These are phyloP conservation scores for Montipora efflorescens DNA, from an alignment of 64 coral and sea anemone genomes.

Conservation along the genomic window DNA sequence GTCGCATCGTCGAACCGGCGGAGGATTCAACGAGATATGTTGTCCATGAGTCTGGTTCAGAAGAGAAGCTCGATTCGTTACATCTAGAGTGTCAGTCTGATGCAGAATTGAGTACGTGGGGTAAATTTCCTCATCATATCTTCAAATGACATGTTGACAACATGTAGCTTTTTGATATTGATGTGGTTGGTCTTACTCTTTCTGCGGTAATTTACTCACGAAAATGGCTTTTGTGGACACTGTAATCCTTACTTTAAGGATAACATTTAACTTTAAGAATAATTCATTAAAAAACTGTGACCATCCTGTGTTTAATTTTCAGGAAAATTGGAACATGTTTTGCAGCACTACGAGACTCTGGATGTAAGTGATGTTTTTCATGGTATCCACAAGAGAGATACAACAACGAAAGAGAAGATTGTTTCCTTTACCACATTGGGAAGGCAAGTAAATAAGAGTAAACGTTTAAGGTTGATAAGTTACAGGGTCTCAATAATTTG, in stretches of 20 bases:
- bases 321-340: constrained; percentile 68
- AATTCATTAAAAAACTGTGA: neutral
- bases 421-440: constrained; percentile 89
- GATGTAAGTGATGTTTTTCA: constrained; percentile 66
- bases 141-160: too few species aligned
- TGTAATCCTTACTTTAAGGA: too few species aligned
- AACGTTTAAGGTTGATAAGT: too few species aligned
- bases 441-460: constrained; percentile 37
- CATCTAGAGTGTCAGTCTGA: too few species aligned
- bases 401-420: constrained; percentile 66
- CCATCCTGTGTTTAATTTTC: neutral
- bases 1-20: too few species aligned
- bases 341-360: constrained; percentile 77
- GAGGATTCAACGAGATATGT: too few species aligned
- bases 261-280: neutral
- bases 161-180: too few species aligned
- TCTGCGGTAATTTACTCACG: too few species aligned
- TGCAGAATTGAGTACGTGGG: neutral
- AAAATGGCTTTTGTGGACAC: neutral
- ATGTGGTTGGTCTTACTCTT: too few species aligned
- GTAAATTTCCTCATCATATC: neutral
- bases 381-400: constrained; percentile 74
- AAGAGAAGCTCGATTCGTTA: neutral
- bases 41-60: neutral
- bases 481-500: too few species aligned